phyloP scores from a whole-genome alignment of 2,797 vertebrate genomes.

The Phylloscopus collybita region DNA sequence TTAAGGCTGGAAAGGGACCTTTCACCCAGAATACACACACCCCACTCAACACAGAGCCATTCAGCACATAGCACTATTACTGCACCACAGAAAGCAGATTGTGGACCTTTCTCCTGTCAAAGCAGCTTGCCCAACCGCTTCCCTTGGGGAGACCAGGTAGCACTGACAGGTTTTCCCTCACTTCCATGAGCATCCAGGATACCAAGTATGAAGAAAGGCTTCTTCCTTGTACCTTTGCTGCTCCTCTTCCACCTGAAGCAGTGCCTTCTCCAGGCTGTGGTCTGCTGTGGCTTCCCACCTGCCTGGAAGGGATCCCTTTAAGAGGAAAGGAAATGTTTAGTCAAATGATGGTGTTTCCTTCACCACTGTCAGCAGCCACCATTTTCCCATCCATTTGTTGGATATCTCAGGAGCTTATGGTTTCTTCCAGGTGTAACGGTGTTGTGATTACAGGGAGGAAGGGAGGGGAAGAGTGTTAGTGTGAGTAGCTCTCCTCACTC shows the following conservation, averaged over 20 bases:
- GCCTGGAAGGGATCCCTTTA: constrained; percentile 62
- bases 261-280: constrained; percentile 83
- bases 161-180: background rate
- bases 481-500: background rate
- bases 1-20: background rate
- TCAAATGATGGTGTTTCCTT: background rate
- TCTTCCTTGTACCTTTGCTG: constrained; percentile 84
- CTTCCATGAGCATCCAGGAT: background rate
- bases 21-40: background rate
- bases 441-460: background rate
- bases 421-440: background rate
- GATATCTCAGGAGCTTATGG: background rate
- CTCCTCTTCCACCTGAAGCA: constrained; percentile 89
- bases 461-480: background rate
- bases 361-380: background rate
- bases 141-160: background rate
- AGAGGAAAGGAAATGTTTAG: constrained; percentile 6
- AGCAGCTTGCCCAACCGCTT: background rate
- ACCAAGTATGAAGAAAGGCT: background rate
- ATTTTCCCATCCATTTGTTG: background rate
- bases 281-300: constrained; percentile 78
- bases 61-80: background rate
- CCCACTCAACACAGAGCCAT: background rate
- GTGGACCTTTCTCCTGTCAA: background rate
- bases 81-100: background rate